Evolutionary conservation across 2,888 invertebrate species (phyloP), one percentile per base, ranked within the genome.

Genomic region (Stenchaetothrips biformis): DNA sequence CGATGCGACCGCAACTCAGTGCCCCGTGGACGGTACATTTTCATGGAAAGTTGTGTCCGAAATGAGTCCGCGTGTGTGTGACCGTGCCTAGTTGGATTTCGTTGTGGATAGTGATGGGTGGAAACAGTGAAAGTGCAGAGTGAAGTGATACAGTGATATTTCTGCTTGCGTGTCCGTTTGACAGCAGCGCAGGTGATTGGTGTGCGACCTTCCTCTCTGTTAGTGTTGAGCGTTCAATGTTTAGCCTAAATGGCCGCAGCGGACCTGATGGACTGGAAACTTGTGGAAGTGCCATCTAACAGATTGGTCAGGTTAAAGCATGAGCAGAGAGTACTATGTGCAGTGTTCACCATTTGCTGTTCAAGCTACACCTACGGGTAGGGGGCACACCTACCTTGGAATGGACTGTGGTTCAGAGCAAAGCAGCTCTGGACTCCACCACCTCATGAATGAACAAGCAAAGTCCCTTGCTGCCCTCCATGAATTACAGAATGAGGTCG

Each of bases 401-500:
- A 74, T 74, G 67, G 67, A 74, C 67, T 74, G 21, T 74, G 67
- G 25, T 11, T 25, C 67, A 74, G 67, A 74, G 67, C 67, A 74
- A 25, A 21, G 25, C 67, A 25, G 67, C 67, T 74, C 67, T 74
- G 67, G 67, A 25, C 67, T 94, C 87, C 94, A 94, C 87, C 92
- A 92, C 87, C 92, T 94, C 89, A 92, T 93, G 88, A 94, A 91
- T 89, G 95, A 95, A 89, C 95, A 95, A 90, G 94, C 95, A 86
- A 95, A 95, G 89, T 95, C 95, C 84, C 89, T 94, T 88, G 92
- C 93, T 85, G 93, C 92, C 83, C 89, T 95, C 87, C 95, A 95
- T 90, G 95, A 95, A 90, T 91, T 95, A 88, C 95, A 95, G 92
- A 94, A 95, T 93, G 95, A 95, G 90, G 95, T 95, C 89, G 95